Evolutionary conservation across 1,140 invertebrate genomes (phyloP).

Genomic region (Tenebrio molitor): DNA sequence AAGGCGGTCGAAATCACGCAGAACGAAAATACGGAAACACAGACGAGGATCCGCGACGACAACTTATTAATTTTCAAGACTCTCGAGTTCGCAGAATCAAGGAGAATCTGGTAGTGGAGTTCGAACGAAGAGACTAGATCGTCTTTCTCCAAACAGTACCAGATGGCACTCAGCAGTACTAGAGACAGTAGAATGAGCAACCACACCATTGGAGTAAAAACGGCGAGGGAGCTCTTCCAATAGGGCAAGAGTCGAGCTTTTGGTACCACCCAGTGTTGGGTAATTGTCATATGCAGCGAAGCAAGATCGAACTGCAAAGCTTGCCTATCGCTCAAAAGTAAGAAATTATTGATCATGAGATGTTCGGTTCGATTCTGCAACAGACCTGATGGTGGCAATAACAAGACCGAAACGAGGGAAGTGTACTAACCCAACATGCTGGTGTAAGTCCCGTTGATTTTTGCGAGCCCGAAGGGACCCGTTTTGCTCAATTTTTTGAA

Average conservation of each 20-base stretch:
- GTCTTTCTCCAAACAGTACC: conserved; percentile 1
- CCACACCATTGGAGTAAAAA: neutral
- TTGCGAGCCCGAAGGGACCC: neutral
- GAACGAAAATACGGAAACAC: neutral
- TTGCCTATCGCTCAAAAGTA: neutral
- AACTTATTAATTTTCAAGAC: neutral
- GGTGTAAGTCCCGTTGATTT: conserved; percentile 8
- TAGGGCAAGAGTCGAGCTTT: neutral
- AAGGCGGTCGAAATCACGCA: conserved; percentile 2
- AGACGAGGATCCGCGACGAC: neutral
- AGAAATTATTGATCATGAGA: conserved; percentile 11
- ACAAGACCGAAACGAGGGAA: neutral
- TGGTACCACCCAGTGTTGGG: conserved; percentile 6
- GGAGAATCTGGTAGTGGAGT: neutral
- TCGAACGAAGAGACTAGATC: neutral
- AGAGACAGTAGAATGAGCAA: neutral
- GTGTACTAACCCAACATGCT: conserved; percentile 9
- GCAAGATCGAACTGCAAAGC: neutral
- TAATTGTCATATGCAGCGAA: neutral
- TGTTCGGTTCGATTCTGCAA: conserved; percentile 6
- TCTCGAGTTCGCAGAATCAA: neutral
- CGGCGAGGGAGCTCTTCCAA: neutral
- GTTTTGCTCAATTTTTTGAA: neutral
- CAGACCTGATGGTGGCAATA: neutral
- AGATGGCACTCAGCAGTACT: neutral